These are phyloP conservation scores for Oreochromis mossambicus DNA, from an alignment of 2,797 vertebrate genomes.

Conservation along the genomic window DNA sequence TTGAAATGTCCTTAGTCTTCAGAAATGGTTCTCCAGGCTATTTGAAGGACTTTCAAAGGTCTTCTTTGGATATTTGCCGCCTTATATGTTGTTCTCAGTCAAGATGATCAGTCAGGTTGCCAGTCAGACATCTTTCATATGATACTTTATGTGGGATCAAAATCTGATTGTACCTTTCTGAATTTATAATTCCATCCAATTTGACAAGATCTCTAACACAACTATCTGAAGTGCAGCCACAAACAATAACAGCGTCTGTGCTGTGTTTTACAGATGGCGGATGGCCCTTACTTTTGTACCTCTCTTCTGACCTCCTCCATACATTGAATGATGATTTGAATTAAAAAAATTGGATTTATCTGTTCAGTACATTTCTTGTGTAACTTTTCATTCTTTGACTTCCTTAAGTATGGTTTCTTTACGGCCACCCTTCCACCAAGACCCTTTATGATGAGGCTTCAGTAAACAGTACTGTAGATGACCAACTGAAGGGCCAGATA, in stretches of 20 bases:
- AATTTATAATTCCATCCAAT: neutral
- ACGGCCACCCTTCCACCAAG: neutral
- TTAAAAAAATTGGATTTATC: rapidly evolving
- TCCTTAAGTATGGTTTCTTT: neutral
- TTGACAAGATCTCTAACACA: neutral
- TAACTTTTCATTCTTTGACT: neutral
- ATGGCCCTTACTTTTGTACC: neutral
- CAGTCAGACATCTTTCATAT: neutral
- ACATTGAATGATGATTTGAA: neutral
- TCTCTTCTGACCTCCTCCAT: neutral
- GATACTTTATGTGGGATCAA: neutral
- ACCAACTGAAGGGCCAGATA: neutral
- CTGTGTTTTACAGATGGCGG: neutral
- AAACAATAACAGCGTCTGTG: neutral
- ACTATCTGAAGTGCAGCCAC: neutral
- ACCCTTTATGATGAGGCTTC: neutral
- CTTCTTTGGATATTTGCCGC: neutral
- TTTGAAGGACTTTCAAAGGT: neutral
- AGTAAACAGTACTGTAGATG: neutral
- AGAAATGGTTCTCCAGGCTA: neutral
- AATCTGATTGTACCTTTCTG: neutral
- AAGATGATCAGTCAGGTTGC: neutral
- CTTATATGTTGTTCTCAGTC: neutral
- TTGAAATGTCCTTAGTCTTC: neutral
- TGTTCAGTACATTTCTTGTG: neutral